Evolutionary conservation across 2,888 invertebrate genomes (phyloP), one percentile per base, ranked within the genome.

Genomic region (Sarcophaga caerulescens): DNA sequence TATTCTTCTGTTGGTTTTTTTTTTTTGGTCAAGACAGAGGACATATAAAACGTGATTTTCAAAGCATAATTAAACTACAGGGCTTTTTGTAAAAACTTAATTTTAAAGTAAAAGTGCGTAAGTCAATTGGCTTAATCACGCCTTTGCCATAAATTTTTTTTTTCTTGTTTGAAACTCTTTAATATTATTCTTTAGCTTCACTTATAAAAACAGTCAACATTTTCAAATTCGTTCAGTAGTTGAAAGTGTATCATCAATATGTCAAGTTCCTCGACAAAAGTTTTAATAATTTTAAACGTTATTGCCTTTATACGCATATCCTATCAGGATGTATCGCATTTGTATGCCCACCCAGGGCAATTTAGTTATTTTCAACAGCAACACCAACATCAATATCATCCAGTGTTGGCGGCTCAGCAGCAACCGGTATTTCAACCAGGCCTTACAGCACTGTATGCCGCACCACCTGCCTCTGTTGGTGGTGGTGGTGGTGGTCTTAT

Each of bases 321-420:
- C 59, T 21, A 2, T 0, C 89, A 89, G 65, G 92, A 92, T 88
- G 89, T 91, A 25, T 85, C 92, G 2, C 92, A 92, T 65, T 90
- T 89, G 17, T 91, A 91, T 81, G 85, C 90, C 3, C 89, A 91
- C 0, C 90, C 89, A 1, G 89, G 91, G 0, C 90, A 92, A 1
- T 89, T 89, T 3, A 88, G 88, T 6, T 90, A 88, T 75, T 91
- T 89, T 81, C 88, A 88, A 81, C 84, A 90, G 17, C 77, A 35
- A 35, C 35, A 83, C 59, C 81, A 78, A 8, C 75, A 76, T 35
- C 63, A 52, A 11, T 14, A 47, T 23, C n/a, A 57, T 47, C 45
- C 76, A 11, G 2, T n/a, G n/a, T n/a, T 19, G 17, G 4, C 4
- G 1, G 4, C 25, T 60, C 78, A 80, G 23, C 78, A 80, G 17